phyloP scores from a whole-genome alignment of 1,140 invertebrate species.

The Wasmannia auropunctata region DNA sequence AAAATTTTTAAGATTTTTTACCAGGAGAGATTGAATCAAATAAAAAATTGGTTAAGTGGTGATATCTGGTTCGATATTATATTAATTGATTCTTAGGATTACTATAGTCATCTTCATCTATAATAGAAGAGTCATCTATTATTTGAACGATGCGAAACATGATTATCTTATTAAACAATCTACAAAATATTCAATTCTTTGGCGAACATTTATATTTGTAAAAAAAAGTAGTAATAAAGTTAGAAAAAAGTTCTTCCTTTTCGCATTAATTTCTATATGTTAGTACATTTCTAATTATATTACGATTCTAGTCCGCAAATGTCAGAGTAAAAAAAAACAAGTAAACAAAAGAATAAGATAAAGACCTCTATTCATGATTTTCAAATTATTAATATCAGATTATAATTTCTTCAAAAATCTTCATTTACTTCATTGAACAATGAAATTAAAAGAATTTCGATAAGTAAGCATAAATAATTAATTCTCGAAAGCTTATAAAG shows the following conservation, averaged over 20 bases:
- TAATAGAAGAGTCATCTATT: not conserved
- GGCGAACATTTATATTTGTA: not conserved
- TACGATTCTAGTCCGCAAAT: not conserved
- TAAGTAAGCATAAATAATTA: slow-evolving; percentile 18
- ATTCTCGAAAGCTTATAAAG: not conserved
- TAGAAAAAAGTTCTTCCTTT: not conserved
- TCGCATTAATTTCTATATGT: not conserved
- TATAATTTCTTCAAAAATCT: not conserved
- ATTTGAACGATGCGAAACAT: not conserved
- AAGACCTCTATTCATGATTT: not conserved
- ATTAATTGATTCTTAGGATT: not conserved
- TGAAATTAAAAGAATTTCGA: not conserved
- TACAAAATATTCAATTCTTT: not conserved
- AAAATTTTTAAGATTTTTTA: not conserved
- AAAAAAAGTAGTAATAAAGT: not conserved
- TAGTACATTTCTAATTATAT: not conserved
- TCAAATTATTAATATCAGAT: not conserved
- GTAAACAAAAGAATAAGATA: not conserved
- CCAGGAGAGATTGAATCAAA: not conserved
- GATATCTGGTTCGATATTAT: not conserved
- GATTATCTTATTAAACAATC: not conserved
- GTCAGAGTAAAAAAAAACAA: not conserved
- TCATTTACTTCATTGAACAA: not conserved
- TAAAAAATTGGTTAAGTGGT: not conserved
- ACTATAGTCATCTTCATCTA: not conserved